A percentile compares a stretch with the other conserved stretches of the same genome.
These are phyloP conservation scores for Erebia epiphron DNA, from an alignment of 2,888 invertebrate genomes.

Conservation along the genomic window DNA sequence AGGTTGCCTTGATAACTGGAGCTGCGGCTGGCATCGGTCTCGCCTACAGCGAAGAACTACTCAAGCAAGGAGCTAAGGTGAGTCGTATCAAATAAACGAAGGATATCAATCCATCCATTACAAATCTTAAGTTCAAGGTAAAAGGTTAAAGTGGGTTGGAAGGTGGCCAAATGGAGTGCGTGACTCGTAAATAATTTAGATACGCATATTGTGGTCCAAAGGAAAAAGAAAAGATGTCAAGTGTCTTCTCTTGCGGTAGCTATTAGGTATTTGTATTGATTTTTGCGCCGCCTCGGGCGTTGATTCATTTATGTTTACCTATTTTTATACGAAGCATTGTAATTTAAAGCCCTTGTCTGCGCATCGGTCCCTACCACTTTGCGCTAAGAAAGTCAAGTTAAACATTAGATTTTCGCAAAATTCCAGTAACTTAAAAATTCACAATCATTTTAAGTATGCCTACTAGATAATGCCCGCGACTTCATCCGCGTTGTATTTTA, in stretches of 20 bases:
- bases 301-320: slow-evolving; percentile 51
- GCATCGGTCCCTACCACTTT: not conserved
- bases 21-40: slow-evolving; percentile 89
- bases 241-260: slow-evolving; percentile 33
- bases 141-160: slow-evolving; percentile 57
- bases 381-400: too few relatives aligned
- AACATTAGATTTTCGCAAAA: too few relatives aligned
- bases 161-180: slow-evolving; percentile 46
- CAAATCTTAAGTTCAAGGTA: slow-evolving; percentile 66
- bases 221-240: slow-evolving; percentile 38
- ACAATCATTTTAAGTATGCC: too few relatives aligned
- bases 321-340: slow-evolving; percentile 47
- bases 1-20: slow-evolving; percentile 88
- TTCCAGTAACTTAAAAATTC: too few relatives aligned
- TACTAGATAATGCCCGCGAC: too few relatives aligned
- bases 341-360: slow-evolving; percentile 26
- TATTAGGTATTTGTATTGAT: slow-evolving; percentile 71
- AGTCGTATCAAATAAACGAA: slow-evolving; percentile 46
- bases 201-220: slow-evolving; percentile 17
- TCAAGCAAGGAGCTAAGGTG: slow-evolving; percentile 89
- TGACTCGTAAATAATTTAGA: slow-evolving; percentile 25
- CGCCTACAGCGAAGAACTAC: slow-evolving; percentile 87
- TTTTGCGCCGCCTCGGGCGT: slow-evolving; percentile 61
- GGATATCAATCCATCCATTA: slow-evolving; percentile 38
- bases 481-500: too few relatives aligned